phyloP scores from a whole-genome alignment of 2,888 invertebrate genomes.

The Slavum lentiscoides region DNA sequence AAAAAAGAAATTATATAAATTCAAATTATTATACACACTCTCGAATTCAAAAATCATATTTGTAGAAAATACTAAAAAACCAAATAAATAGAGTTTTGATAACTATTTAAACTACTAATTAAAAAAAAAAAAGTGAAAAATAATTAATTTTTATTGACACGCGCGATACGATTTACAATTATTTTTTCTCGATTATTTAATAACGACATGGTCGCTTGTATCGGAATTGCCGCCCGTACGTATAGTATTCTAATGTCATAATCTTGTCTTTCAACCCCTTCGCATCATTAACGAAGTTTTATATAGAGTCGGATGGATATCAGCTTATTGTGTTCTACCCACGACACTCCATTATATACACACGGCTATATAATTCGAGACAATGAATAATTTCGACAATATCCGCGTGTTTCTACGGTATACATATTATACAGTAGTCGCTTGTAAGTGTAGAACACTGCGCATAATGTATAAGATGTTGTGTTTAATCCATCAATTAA shows the following conservation, averaged over 20 bases:
- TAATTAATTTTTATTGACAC: too few relatives aligned
- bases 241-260: constrained; percentile 5
- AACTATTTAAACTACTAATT: too few relatives aligned
- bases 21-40: too few relatives aligned
- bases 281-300: constrained; percentile 42
- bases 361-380: constrained; percentile 24
- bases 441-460: not conserved
- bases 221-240: not conserved
- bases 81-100: too few relatives aligned
- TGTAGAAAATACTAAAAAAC: too few relatives aligned
- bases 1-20: too few relatives aligned
- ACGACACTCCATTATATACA: constrained; percentile 22
- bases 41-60: too few relatives aligned
- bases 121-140: too few relatives aligned
- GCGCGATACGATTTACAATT: too few relatives aligned
- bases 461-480: not conserved
- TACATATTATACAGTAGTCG: not conserved
- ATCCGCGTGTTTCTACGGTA: constrained; percentile 22
- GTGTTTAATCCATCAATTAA: constrained; percentile 33
- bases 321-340: constrained; percentile 27
- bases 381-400: constrained; percentile 42
- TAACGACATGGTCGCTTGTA: not conserved
- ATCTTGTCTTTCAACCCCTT: constrained; percentile 41
- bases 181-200: too few relatives aligned
- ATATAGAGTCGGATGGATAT: constrained; percentile 25